Evolutionary conservation across 2,113 vertebrate genomes (phyloP).

Genomic region (Passer montanus): DNA sequence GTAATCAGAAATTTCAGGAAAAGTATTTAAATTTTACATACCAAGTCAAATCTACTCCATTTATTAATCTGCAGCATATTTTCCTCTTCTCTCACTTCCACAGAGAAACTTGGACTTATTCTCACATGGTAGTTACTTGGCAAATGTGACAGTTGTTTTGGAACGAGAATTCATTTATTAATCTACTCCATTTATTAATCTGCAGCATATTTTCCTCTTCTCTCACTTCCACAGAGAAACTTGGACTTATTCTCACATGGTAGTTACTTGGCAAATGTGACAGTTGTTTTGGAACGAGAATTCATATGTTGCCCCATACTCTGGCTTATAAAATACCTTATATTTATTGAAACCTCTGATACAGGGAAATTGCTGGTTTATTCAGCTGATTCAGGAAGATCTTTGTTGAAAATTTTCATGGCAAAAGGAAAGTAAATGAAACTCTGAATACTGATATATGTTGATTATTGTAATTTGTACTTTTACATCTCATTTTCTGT

Average conservation of each 20-base stretch:
- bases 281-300: not conserved
- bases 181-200: not conserved
- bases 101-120: not conserved
- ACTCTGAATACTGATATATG: not conserved
- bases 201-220: not conserved
- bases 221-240: not conserved
- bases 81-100: not conserved
- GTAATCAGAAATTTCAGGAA: not conserved
- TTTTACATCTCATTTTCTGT: not conserved
- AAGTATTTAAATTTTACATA: not conserved
- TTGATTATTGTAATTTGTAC: not conserved
- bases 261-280: not conserved
- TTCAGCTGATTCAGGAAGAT: not conserved
- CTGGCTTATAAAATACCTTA: not conserved
- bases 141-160: not conserved
- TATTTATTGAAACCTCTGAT: not conserved
- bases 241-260: not conserved
- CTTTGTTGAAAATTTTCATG: not conserved
- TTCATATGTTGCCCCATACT: not conserved
- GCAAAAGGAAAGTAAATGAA: not conserved
- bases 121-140: not conserved
- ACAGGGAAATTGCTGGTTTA: not conserved
- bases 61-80: not conserved
- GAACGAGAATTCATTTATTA: not conserved
- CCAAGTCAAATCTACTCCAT: not conserved